These are phyloP conservation scores for Uloborus plumipes DNA, from an alignment of 2,888 invertebrate species.

Conservation along the genomic window DNA sequence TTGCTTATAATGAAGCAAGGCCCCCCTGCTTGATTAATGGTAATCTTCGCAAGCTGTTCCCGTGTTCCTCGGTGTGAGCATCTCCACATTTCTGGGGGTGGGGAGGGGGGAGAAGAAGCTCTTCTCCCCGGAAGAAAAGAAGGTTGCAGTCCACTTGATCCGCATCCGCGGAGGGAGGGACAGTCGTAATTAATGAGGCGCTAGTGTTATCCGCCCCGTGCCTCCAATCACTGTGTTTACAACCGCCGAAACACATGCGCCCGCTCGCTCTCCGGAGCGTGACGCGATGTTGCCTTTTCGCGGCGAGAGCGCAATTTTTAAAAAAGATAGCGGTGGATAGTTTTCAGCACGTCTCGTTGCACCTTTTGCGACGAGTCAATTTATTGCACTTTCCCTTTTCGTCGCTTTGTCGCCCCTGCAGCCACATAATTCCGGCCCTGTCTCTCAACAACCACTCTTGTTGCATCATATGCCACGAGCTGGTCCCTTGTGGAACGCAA, in stretches of 20 bases:
- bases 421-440: neutral
- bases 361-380: constrained; percentile 58
- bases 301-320: constrained; percentile 38
- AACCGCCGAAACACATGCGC: constrained; percentile 36
- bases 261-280: constrained; percentile 45
- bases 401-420: neutral
- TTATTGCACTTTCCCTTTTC: constrained; percentile 31
- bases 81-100: constrained; percentile 9
- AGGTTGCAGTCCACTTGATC: constrained; percentile 59
- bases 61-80: constrained; percentile 50
- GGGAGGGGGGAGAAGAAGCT: neutral
- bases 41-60: constrained; percentile 64
- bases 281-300: constrained; percentile 51
- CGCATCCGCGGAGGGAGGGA: constrained; percentile 30
- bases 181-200: constrained; percentile 62
- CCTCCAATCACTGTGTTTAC: constrained; percentile 65
- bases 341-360: constrained; percentile 58
- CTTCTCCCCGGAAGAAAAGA: constrained; percentile 34
- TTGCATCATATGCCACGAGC: neutral
- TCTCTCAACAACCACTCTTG: neutral
- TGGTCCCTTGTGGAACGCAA: neutral
- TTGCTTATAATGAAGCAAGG: constrained; percentile 64
- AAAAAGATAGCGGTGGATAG: constrained; percentile 24
- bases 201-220: constrained; percentile 57
- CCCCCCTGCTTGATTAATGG: constrained; percentile 61